A percentile compares a stretch with the other conserved stretches of the same genome.
These are phyloP conservation scores for Periphyllus acericola DNA, from an alignment of 2,888 invertebrate species.

Conservation along the genomic window DNA sequence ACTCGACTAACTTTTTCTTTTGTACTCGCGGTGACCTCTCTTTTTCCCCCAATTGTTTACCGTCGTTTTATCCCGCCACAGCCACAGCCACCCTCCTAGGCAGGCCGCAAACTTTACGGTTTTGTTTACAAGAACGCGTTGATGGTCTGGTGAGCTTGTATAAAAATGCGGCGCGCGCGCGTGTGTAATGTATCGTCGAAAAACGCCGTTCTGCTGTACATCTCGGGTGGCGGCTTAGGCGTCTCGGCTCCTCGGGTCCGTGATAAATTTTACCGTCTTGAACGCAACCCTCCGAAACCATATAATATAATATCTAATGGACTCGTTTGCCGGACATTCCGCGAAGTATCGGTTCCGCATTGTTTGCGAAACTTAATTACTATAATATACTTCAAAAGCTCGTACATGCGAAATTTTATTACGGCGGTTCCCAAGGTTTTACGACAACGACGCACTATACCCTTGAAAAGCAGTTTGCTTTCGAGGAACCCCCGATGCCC, in stretches of 20 bases:
- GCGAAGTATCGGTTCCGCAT: neutral
- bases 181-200: neutral
- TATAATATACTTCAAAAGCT: neutral
- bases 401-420: too few relatives aligned
- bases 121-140: constrained; percentile 14
- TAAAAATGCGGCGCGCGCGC: neutral
- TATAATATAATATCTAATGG: too few relatives aligned
- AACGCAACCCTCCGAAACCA: neutral
- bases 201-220: neutral
- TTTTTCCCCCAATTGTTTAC: neutral
- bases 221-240: too few relatives aligned
- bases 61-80: neutral
- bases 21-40: neutral
- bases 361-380: neutral
- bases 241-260: neutral
- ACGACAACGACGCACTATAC: too few relatives aligned
- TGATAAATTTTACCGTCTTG: neutral
- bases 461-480: too few relatives aligned
- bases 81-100: neutral
- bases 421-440: too few relatives aligned
- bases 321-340: neutral
- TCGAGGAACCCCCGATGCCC: too few relatives aligned
- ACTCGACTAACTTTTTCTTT: constrained; percentile 22
- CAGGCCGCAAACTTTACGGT: constrained; percentile 29
- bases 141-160: constrained; percentile 30